Percentiles rank a stretch among this genome's conserved stretches.
Conservation (phyloP, 1,140 invertebrate species). For the Agrypnia vestita region DNA sequence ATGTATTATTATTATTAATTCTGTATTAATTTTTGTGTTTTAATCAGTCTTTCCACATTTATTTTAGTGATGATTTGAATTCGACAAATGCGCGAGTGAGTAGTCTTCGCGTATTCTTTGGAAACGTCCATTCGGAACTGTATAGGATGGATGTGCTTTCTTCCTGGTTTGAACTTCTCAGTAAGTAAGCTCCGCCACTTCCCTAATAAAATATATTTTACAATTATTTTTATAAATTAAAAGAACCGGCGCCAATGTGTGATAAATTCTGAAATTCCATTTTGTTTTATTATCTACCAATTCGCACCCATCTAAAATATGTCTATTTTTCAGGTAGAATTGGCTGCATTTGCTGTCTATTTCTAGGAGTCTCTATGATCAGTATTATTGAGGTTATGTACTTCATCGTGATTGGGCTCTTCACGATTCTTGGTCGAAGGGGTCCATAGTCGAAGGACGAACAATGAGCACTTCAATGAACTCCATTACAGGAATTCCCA, state of each 20-base stretch:
- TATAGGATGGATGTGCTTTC: conserved; percentile 51
- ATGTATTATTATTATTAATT: no score
- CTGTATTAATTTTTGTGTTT: no score
- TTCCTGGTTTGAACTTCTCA: conserved; percentile 52
- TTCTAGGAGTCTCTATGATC: conserved; percentile 67
- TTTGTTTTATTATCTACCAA: no score
- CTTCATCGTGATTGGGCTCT: conserved; percentile 64
- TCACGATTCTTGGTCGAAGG: background rate
- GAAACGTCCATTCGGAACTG: conserved; percentile 40
- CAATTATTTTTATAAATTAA: no score
- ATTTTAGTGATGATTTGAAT: background rate
- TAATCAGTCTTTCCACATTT: no score
- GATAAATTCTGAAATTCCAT: no score
- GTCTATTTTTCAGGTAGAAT: conserved; percentile 61
- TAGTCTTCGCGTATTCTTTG: conserved; percentile 32
- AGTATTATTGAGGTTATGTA: conserved; percentile 67
- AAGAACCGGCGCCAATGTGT: no score
- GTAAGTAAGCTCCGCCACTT: conserved; percentile 31
- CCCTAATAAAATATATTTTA: no score
- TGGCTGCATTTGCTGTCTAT: conserved; percentile 67
- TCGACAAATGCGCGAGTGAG: background rate
- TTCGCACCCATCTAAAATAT: no score
- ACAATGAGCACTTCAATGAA: no score
- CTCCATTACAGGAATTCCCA: no score
- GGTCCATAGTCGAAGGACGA: no score